These are phyloP conservation scores for Ptychodera flava DNA, from an alignment of 35 echinoderm and acorn worm species.

Conservation along the genomic window DNA sequence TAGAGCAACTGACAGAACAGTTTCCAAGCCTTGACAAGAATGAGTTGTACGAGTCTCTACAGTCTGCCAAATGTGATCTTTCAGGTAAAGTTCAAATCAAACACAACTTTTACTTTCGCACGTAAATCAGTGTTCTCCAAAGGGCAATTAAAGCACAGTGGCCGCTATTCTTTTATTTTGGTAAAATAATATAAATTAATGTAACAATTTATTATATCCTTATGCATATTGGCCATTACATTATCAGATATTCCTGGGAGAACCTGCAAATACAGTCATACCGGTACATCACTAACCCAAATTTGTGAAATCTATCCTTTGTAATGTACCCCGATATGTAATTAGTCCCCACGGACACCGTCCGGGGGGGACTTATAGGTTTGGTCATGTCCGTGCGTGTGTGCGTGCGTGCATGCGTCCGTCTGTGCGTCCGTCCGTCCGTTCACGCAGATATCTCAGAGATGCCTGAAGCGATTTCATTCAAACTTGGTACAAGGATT, in stretches of 20 bases:
- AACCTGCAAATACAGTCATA: background rate
- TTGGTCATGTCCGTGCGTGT: too few relatives aligned
- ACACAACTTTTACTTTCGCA: background rate
- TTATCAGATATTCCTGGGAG: background rate
- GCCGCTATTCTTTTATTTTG: too few relatives aligned
- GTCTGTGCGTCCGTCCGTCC: too few relatives aligned
- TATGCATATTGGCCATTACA: background rate
- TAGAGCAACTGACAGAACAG: constrained; percentile 33
- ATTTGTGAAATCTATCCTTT: background rate
- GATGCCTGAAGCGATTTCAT: too few relatives aligned
- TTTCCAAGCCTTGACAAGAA: constrained; percentile 45
- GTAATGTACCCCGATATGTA: too few relatives aligned
- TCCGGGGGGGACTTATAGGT: too few relatives aligned
- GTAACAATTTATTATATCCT: background rate
- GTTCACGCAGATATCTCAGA: too few relatives aligned
- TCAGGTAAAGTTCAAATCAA: constrained; percentile 48
- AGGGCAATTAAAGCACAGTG: too few relatives aligned
- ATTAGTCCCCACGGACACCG: too few relatives aligned
- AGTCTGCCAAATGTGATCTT: constrained; percentile 78
- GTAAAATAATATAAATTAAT: background rate
- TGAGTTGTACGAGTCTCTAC: constrained; percentile 50
- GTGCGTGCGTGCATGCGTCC: too few relatives aligned
- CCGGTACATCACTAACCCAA: background rate
- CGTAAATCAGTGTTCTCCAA: background rate
- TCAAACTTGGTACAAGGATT: too few relatives aligned